Percentiles rank a stretch among this genome's conserved stretches.
phyloP scores from a whole-genome alignment of 1,140 invertebrate genomes.

The Acromyrmex charruanus region DNA sequence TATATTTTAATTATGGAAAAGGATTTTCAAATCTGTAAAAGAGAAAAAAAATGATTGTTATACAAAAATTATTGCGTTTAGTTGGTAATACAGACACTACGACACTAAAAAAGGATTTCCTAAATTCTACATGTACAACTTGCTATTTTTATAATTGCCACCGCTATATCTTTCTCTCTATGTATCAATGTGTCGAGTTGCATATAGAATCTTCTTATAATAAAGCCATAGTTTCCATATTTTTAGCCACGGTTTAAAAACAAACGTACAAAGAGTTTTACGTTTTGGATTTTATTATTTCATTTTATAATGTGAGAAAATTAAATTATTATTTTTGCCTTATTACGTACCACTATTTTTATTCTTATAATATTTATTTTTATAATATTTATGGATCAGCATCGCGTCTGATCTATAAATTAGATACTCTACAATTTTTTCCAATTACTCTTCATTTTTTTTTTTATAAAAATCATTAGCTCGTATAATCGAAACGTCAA shows the following conservation, averaged over 20 bases:
- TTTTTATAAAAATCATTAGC: not conserved
- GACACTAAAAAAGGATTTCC: too few relatives aligned
- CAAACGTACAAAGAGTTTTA: not conserved
- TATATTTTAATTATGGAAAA: too few relatives aligned
- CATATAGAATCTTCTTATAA: not conserved
- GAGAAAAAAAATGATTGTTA: too few relatives aligned
- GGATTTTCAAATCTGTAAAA: too few relatives aligned
- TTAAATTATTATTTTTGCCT: not conserved
- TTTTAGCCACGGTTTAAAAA: not conserved
- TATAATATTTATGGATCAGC: not conserved
- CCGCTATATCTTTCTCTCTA: too few relatives aligned
- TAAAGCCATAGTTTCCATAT: too few relatives aligned
- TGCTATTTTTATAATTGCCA: too few relatives aligned
- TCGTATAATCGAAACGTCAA: conserved; percentile 40
- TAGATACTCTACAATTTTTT: not conserved
- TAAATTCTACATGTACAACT: too few relatives aligned
- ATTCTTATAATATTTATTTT: not conserved
- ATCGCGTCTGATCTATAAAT: not conserved
- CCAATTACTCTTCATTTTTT: not conserved
- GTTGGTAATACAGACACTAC: too few relatives aligned
- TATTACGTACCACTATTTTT: not conserved
- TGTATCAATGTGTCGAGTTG: not conserved
- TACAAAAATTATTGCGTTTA: too few relatives aligned
- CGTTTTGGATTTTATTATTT: not conserved
- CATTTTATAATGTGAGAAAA: not conserved